These are phyloP conservation scores for Drosophila yakuba DNA, from an alignment of 1,140 invertebrate genomes.

Conservation along the genomic window DNA sequence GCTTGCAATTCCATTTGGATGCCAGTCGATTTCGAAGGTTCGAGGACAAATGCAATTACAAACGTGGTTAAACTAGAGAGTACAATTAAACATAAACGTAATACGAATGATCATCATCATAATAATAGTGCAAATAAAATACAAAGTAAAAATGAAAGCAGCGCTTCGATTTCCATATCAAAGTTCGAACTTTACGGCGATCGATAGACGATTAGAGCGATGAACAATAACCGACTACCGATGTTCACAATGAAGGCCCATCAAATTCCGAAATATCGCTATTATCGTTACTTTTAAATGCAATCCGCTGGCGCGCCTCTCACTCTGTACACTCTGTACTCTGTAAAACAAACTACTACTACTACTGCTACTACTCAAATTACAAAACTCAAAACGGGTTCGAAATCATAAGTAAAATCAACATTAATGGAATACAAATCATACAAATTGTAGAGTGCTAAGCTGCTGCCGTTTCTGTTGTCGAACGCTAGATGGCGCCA, in stretches of 20 bases:
- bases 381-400: constrained; percentile 17
- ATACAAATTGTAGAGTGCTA: constrained; percentile 18
- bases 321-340: constrained; percentile 9
- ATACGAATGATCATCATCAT: constrained; percentile 67
- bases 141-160: constrained; percentile 54
- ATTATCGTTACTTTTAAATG: constrained; percentile 39
- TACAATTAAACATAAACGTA: constrained; percentile 77
- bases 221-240: constrained; percentile 13
- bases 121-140: constrained; percentile 59
- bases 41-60: constrained; percentile 70
- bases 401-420: constrained; percentile 23
- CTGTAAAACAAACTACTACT: constrained; percentile 1
- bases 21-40: constrained; percentile 28
- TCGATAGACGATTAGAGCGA: constrained; percentile 14
- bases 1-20: constrained; percentile 57
- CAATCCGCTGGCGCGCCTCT: constrained; percentile 39
- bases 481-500: not conserved
- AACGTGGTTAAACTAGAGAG: constrained; percentile 63
- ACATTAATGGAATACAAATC: constrained; percentile 29
- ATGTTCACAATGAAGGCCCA: not conserved
- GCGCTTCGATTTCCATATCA: constrained; percentile 25
- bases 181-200: constrained; percentile 16
- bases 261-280: constrained; percentile 8
- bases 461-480: constrained; percentile 13
- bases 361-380: constrained; percentile 5